Percentiles rank a stretch among this genome's conserved stretches.
phyloP scores from a whole-genome alignment of 2,113 vertebrate species.

The Larimichthys crocea region DNA sequence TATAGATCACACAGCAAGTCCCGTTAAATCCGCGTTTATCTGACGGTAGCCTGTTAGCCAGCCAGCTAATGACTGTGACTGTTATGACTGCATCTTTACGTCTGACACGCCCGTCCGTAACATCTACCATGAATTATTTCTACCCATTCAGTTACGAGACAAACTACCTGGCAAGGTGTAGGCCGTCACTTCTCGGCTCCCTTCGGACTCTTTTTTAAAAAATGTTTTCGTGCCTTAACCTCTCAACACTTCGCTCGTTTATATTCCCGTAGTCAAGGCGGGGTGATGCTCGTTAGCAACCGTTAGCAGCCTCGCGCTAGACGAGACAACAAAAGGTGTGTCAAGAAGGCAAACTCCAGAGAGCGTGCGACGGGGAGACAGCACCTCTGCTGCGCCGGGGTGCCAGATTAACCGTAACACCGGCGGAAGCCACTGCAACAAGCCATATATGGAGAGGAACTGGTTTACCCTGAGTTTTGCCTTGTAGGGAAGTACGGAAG shows the following conservation, averaged over 20 bases:
- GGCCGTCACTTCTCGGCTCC: conserved; percentile 32
- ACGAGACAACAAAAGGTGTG: conserved; percentile 76
- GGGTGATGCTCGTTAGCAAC: conserved; percentile 53
- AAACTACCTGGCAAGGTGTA: conserved; percentile 55
- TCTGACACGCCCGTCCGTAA: conserved; percentile 10
- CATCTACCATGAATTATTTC: too few relatives aligned
- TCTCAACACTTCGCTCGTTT: conserved; percentile 3
- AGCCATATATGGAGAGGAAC: rapidly evolving
- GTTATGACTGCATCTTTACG: conserved; percentile 10
- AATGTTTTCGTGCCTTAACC: not conserved
- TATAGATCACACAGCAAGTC: conserved; percentile 28
- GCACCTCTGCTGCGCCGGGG: not conserved
- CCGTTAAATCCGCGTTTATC: conserved; percentile 36
- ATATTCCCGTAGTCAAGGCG: conserved; percentile 1
- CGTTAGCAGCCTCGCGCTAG: conserved; percentile 50
- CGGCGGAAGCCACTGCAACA: not conserved
- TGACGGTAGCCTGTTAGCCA: conserved; percentile 49
- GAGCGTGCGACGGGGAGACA: not conserved
- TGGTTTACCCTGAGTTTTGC: not conserved
- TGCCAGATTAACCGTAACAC: conserved; percentile 1
- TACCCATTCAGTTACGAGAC: too few relatives aligned
- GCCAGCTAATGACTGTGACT: conserved; percentile 9
- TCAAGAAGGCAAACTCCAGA: conserved; percentile 49
- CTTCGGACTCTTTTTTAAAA: conserved; percentile 9
- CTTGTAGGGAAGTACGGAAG: not conserved